Evolutionary conservation across 2,113 vertebrate genomes (phyloP).

Genomic region (Clarias batrachus): DNA sequence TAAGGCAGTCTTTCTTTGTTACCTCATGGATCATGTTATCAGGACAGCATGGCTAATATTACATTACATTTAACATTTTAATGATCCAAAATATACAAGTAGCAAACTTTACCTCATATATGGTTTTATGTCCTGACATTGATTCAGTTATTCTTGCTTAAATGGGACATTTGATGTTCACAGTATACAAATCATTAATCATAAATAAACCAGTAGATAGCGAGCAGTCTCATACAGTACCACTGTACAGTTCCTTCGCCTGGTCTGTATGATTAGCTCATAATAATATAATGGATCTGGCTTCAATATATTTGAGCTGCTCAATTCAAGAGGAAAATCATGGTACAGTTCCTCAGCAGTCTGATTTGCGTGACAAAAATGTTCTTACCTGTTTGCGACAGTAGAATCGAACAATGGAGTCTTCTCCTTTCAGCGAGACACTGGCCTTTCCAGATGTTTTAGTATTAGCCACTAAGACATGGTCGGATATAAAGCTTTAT

Average conservation of each 20-base stretch:
- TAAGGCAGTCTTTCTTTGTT: not conserved
- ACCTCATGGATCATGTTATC: not conserved
- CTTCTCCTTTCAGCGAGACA: not conserved
- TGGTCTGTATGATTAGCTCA: not conserved
- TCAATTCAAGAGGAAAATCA: not conserved
- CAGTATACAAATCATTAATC: no score
- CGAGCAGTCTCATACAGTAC: not conserved
- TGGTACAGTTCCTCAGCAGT: not conserved
- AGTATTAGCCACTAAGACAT: conserved; percentile 53
- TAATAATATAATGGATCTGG: not conserved
- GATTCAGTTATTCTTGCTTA: not conserved
- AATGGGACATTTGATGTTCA: not conserved
- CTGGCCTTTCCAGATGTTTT: conserved; percentile 18
- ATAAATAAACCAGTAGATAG: not conserved
- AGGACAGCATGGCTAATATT: not conserved
- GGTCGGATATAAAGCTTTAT: conserved; percentile 65
- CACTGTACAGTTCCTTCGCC: not conserved
- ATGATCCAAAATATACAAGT: conserved; percentile 11
- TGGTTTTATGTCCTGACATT: not conserved
- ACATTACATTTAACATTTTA: not conserved
- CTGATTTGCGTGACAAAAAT: not conserved
- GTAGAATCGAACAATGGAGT: not conserved
- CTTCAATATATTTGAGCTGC: not conserved
- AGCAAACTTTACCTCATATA: not conserved
- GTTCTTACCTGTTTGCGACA: conserved; percentile 33